Percentiles rank a stretch among this genome's conserved stretches.
Evolutionary conservation across 1,140 invertebrate genomes (phyloP).

Genomic region (Choristoneura fumiferana): DNA sequence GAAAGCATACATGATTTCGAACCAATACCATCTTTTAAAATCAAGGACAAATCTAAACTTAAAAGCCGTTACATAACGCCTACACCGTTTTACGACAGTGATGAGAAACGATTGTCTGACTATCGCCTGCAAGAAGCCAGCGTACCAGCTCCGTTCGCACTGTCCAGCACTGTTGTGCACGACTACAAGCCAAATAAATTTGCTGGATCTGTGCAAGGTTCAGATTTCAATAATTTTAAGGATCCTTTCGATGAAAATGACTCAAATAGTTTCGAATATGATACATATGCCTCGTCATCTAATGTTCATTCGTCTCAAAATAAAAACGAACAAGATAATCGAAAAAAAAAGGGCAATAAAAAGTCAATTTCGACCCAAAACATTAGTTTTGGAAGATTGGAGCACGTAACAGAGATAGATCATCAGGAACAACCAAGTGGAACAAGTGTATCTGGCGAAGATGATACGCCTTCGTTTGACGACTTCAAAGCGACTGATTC

Average conservation of each 20-base stretch:
- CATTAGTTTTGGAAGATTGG: constrained; percentile 67
- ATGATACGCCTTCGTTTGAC: constrained; percentile 44
- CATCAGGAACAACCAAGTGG: constrained; percentile 51
- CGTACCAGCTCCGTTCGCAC: constrained; percentile 49
- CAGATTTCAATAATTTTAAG: constrained; percentile 43
- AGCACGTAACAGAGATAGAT: constrained; percentile 58
- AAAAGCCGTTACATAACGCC: constrained; percentile 41
- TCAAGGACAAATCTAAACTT: constrained; percentile 42
- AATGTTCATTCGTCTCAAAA: constrained; percentile 52
- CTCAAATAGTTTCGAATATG: constrained; percentile 57
- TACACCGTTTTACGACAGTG: constrained; percentile 29
- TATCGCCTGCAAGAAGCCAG: constrained; percentile 41
- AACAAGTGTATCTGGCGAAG: constrained; percentile 34
- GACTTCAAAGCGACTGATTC: constrained; percentile 36
- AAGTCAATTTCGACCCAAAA: constrained; percentile 72
- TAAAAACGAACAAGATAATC: constrained; percentile 42
- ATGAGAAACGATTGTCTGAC: constrained; percentile 38
- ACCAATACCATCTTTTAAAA: constrained; percentile 43
- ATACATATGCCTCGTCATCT: constrained; percentile 57
- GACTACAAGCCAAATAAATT: constrained; percentile 58
- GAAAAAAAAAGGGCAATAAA: constrained; percentile 53
- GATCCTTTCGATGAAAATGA: constrained; percentile 51
- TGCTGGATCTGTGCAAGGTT: constrained; percentile 26
- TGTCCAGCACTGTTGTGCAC: constrained; percentile 60
- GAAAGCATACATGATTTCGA: constrained; percentile 43